Evolutionary conservation across 2,888 invertebrate genomes (phyloP).

Genomic region (Aricia artaxerxes): DNA sequence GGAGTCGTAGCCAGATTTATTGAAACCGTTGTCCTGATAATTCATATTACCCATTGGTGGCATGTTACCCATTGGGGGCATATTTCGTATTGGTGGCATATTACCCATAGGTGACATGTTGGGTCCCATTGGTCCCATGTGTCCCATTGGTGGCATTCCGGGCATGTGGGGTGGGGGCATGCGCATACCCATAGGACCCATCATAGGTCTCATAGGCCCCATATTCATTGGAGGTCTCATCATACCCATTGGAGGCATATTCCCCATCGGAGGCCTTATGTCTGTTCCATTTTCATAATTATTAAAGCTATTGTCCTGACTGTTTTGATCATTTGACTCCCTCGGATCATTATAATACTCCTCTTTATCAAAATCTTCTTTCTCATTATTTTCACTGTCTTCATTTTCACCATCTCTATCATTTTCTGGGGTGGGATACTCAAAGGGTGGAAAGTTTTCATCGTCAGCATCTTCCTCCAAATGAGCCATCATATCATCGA

Average conservation of each 20-base stretch:
- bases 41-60: conserved; percentile 53
- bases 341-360: conserved; percentile 69
- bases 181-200: conserved; percentile 47
- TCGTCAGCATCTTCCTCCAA: conserved; percentile 82
- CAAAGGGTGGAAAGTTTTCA: conserved; percentile 69
- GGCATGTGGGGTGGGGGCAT: conserved; percentile 49
- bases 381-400: conserved; percentile 60
- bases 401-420: conserved; percentile 49
- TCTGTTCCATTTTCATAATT: conserved; percentile 63
- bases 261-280: conserved; percentile 48
- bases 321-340: conserved; percentile 64
- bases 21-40: conserved; percentile 67
- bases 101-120: conserved; percentile 53
- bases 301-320: conserved; percentile 61
- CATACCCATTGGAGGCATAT: conserved; percentile 50
- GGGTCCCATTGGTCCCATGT: conserved; percentile 51
- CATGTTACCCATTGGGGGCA: conserved; percentile 56
- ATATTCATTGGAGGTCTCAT: conserved; percentile 48
- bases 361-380: conserved; percentile 52
- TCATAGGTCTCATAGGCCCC: conserved; percentile 47
- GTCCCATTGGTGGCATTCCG: conserved; percentile 47
- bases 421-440: conserved; percentile 65
- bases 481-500: conserved; percentile 88
- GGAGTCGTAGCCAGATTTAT: conserved; percentile 63
- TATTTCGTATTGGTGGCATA: conserved; percentile 54